Percentiles rank a stretch among this genome's conserved stretches.
These are phyloP conservation scores for Listronotus bonariensis DNA, from an alignment of 1,140 invertebrate species.

Conservation along the genomic window DNA sequence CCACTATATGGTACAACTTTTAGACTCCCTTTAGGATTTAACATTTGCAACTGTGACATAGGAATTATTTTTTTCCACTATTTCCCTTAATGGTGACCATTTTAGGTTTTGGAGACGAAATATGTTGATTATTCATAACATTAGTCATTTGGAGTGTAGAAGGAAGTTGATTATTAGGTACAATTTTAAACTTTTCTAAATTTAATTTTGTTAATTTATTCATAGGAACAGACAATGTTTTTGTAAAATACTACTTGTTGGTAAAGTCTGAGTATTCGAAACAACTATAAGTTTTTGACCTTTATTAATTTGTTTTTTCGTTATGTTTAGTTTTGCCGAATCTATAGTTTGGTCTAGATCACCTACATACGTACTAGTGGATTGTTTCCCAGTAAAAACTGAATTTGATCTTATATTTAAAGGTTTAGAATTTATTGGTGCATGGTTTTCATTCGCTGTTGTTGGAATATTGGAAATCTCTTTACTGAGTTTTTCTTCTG, in stretches of 20 bases:
- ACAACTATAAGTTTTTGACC: conserved; percentile 53
- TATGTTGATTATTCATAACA: conserved; percentile 30
- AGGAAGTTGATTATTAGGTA: conserved; percentile 41
- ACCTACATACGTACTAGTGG: neutral
- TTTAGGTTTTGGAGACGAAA: conserved; percentile 48
- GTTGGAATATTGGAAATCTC: conserved; percentile 1
- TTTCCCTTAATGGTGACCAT: conserved; percentile 49
- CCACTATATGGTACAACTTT: conserved; percentile 50
- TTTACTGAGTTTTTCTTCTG: conserved; percentile 10
- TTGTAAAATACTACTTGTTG: conserved; percentile 50
- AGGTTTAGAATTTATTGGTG: conserved; percentile 31
- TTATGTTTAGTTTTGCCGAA: neutral
- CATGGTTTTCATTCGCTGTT: conserved; percentile 43
- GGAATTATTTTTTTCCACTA: conserved; percentile 50
- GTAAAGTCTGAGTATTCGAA: conserved; percentile 47
- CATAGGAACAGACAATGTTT: conserved; percentile 51
- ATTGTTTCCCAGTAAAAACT: conserved; percentile 8
- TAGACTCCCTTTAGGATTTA: conserved; percentile 50
- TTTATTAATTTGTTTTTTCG: conserved; percentile 24
- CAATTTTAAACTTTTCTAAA: conserved; percentile 53
- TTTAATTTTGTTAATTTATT: conserved; percentile 53
- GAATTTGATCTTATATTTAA: conserved; percentile 34
- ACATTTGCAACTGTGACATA: conserved; percentile 48
- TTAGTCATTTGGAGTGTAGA: conserved; percentile 34
- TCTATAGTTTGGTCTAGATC: conserved; percentile 2